Percentiles rank a stretch among this genome's conserved stretches.
phyloP scores from a whole-genome alignment of 2,113 vertebrate genomes.

The Pteropus alecto region DNA sequence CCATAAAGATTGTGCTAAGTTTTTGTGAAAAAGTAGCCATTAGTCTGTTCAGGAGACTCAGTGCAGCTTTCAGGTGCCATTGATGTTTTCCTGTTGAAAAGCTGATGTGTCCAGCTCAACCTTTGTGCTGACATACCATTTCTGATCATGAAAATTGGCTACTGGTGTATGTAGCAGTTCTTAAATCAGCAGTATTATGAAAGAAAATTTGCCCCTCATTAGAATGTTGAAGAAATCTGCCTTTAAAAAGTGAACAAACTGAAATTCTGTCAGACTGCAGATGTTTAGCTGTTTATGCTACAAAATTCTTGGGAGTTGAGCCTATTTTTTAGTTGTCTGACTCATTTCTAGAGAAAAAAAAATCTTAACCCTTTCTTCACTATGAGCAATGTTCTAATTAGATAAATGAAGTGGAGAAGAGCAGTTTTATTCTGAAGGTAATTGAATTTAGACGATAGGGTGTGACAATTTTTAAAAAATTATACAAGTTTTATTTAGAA shows the following conservation, averaged over 20 bases:
- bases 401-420: constrained; percentile 67
- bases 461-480: constrained; percentile 48
- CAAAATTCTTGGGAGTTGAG: not conserved
- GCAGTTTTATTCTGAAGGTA: constrained; percentile 71
- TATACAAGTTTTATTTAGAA: constrained; percentile 67
- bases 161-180: constrained; percentile 65
- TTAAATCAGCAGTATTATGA: constrained; percentile 62
- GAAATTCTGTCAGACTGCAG: not conserved
- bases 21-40: constrained; percentile 55
- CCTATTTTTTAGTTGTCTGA: constrained; percentile 42
- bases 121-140: constrained; percentile 64
- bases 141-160: constrained; percentile 62
- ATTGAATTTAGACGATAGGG: constrained; percentile 60
- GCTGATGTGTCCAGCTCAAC: constrained; percentile 64
- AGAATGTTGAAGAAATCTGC: constrained; percentile 60
- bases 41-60: constrained; percentile 66
- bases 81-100: constrained; percentile 66
- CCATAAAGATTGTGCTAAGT: constrained; percentile 75
- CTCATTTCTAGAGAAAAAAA: constrained; percentile 51
- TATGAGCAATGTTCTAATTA: constrained; percentile 62
- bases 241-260: constrained; percentile 52
- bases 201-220: constrained; percentile 73
- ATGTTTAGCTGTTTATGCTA: not conserved
- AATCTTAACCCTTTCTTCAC: constrained; percentile 25
- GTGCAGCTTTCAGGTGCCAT: constrained; percentile 40